A percentile compares a stretch with the other conserved stretches of the same genome.
phyloP scores from a whole-genome alignment of 2,113 vertebrate species.

The Equus przewalskii region DNA sequence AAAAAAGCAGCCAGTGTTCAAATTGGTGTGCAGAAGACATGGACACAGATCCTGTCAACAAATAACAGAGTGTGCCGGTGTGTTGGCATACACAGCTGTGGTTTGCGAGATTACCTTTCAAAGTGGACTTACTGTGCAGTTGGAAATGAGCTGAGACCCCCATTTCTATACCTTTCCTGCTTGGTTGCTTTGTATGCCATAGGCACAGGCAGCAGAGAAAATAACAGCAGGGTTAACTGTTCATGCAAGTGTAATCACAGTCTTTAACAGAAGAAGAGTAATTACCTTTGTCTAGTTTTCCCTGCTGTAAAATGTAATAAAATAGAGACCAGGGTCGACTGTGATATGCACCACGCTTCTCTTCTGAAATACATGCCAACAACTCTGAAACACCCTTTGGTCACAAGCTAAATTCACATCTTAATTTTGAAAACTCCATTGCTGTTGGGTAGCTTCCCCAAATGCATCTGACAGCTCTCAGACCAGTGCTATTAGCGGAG shows the following conservation, averaged over 20 bases:
- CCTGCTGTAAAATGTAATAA: conserved; percentile 73
- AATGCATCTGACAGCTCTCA: conserved; percentile 82
- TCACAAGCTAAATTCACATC: conserved; percentile 75
- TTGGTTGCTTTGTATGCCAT: conserved; percentile 77
- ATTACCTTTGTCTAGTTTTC: conserved; percentile 88
- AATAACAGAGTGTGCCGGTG: conserved; percentile 79
- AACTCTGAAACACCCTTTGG: conserved; percentile 58
- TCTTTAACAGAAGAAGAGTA: conserved; percentile 86
- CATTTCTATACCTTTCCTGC: conserved; percentile 78
- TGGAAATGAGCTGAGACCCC: conserved; percentile 81
- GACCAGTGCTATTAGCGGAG: conserved; percentile 73
- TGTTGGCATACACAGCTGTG: conserved; percentile 45
- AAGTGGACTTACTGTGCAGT: conserved; percentile 72
- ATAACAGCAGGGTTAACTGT: conserved; percentile 84
- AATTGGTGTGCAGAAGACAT: conserved; percentile 68
- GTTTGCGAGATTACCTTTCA: conserved; percentile 81
- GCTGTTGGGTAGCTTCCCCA: conserved; percentile 74
- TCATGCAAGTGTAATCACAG: conserved; percentile 85
- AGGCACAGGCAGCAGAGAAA: conserved; percentile 79
- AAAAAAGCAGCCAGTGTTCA: conserved; percentile 68
- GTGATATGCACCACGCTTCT: conserved; percentile 27
- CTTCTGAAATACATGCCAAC: conserved; percentile 43
- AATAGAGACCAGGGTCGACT: conserved; percentile 66
- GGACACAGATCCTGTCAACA: conserved; percentile 80
- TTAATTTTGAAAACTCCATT: conserved; percentile 84